These are phyloP conservation scores for Penaeus japonicus DNA, from an alignment of 1,140 invertebrate genomes.

Conservation along the genomic window DNA sequence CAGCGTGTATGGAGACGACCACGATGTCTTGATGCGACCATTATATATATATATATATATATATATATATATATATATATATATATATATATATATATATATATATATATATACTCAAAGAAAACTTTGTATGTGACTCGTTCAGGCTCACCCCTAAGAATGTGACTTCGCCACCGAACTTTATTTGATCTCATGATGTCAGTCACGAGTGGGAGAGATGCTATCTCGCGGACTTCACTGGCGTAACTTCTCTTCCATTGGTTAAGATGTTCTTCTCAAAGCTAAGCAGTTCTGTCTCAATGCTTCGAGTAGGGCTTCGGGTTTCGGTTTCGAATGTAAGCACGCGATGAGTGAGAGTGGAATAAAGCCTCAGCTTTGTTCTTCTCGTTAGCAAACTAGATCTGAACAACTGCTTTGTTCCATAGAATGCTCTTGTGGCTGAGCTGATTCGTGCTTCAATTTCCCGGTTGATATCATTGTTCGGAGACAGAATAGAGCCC, in stretches of 20 bases:
- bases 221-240: not conserved
- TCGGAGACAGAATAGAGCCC: too few species aligned
- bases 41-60: too few species aligned
- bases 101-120: not conserved
- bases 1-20: not conserved
- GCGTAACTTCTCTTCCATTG: too few species aligned
- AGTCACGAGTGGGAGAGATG: not conserved
- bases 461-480: too few species aligned
- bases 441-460: too few species aligned
- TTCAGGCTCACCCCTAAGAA: not conserved
- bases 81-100: too few species aligned
- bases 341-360: not conserved
- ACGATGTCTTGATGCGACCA: too few species aligned
- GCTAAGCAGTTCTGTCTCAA: not conserved
- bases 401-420: too few species aligned
- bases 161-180: not conserved
- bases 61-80: too few species aligned
- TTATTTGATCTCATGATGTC: not conserved
- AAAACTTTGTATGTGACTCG: not conserved
- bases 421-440: too few species aligned
- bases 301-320: not conserved
- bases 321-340: not conserved
- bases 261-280: not conserved
- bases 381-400: too few species aligned
- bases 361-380: too few species aligned